phyloP scores from a whole-genome alignment of 2,113 vertebrate species.

The Oriolus oriolus region DNA sequence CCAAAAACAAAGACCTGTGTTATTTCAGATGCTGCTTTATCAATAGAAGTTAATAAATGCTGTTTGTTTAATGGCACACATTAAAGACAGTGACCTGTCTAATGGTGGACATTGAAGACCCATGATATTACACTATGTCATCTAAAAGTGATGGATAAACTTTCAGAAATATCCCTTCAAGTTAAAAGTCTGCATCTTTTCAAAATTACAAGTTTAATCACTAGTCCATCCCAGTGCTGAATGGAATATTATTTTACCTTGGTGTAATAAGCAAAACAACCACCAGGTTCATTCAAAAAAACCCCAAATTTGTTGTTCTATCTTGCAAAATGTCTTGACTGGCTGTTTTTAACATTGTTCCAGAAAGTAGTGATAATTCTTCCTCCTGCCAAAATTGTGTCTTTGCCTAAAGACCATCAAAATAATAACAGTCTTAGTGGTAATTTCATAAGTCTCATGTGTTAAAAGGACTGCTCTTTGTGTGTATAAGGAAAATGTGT shows the following conservation, averaged over 20 bases:
- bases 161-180: background rate
- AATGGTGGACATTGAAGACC: background rate
- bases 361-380: background rate
- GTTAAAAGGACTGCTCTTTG: background rate
- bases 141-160: background rate
- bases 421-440: background rate
- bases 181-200: background rate
- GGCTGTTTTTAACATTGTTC: background rate
- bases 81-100: background rate
- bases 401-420: background rate
- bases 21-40: background rate
- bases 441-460: background rate
- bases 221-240: background rate
- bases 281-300: background rate
- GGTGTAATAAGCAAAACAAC: background rate
- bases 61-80: background rate
- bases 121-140: rapidly evolving
- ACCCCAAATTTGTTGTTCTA: background rate
- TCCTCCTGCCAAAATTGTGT: background rate
- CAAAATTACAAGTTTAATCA: background rate
- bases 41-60: background rate
- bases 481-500: background rate
- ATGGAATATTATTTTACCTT: background rate
- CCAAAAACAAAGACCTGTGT: background rate
- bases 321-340: background rate